Conservation (phyloP, 2,888 invertebrate genomes). For the Drosophila prostipennis region DNA sequence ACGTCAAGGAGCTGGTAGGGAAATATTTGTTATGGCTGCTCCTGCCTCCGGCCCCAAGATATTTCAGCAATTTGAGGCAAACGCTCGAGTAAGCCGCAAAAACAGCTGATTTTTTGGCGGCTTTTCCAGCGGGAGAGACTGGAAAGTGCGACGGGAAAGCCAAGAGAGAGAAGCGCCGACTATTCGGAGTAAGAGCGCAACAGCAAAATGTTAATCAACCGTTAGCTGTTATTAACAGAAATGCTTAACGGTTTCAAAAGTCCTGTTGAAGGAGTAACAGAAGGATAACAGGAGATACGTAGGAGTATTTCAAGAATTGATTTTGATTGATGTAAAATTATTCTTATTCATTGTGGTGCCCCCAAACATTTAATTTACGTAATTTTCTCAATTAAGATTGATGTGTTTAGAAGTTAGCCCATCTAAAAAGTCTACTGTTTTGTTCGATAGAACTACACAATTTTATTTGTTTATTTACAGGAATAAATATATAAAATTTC, state of each 20-base stretch:
- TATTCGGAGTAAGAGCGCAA: conserved; percentile 54
- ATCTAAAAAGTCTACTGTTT: too few relatives aligned
- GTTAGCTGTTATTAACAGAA: background rate
- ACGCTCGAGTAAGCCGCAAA: conserved; percentile 3
- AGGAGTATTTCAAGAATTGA: background rate
- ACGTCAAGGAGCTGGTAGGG: conserved; percentile 7
- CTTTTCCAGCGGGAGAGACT: conserved; percentile 53
- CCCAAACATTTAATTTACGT: background rate
- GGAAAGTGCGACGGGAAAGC: conserved; percentile 17
- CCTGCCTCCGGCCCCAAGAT: conserved; percentile 1
- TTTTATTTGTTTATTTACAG: too few relatives aligned
- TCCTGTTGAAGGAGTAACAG: background rate
- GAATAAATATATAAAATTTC: too few relatives aligned
- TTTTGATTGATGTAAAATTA: conserved; percentile 9
- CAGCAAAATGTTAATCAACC: conserved; percentile 25
- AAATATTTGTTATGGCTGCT: conserved; percentile 35
- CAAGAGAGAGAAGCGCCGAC: background rate
- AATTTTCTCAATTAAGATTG: background rate
- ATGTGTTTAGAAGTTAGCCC: background rate
- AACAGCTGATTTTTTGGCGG: conserved; percentile 66
- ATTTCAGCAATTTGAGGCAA: conserved; percentile 16
- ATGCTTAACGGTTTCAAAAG: background rate
- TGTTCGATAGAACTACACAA: background rate
- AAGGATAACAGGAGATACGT: background rate
- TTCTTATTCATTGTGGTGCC: background rate